Percentiles rank a stretch among this genome's conserved stretches.
Conservation (phyloP, 2,113 vertebrate species). For the Equus przewalskii region DNA sequence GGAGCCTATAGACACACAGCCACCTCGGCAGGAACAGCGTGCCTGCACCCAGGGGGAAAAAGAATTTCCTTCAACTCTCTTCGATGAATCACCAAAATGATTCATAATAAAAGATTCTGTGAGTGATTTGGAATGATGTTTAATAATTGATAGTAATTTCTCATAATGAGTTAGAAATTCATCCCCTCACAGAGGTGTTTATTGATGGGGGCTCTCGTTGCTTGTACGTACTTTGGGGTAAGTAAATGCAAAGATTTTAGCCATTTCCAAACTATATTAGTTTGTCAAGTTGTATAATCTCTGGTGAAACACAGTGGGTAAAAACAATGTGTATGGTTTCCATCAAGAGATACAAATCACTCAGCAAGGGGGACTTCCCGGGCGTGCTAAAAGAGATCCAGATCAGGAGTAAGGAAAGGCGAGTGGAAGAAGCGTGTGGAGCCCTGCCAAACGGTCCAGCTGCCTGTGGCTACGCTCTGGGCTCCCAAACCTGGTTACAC, state of each 20-base stretch:
- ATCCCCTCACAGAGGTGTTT: constrained; percentile 65
- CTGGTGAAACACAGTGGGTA: not conserved
- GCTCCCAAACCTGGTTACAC: not conserved
- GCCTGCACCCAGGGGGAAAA: not conserved
- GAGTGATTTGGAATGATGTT: constrained; percentile 63
- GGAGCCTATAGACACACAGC: not conserved
- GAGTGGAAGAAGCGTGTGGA: fast-evolving
- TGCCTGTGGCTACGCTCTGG: not conserved
- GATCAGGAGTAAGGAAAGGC: not conserved
- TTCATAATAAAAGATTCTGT: constrained; percentile 64
- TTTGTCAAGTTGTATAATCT: not conserved
- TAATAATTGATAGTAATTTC: constrained; percentile 79
- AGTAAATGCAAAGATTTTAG: constrained; percentile 43
- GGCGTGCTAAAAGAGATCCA: not conserved
- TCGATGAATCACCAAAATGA: constrained; percentile 58
- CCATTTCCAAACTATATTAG: not conserved
- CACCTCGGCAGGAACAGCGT: not conserved
- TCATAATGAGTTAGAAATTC: constrained; percentile 77
- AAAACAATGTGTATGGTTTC: constrained; percentile 19
- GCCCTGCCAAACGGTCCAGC: not conserved
- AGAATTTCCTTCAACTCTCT: constrained; percentile 16
- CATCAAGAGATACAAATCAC: not conserved
- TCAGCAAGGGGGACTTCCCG: not conserved
- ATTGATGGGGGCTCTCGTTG: constrained; percentile 59
- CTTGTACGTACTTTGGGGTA: constrained; percentile 65